Base-by-base conservation (phyloP, 1,140 invertebrate genomes). In the Cyrtorhinus lividipennis region DNA sequence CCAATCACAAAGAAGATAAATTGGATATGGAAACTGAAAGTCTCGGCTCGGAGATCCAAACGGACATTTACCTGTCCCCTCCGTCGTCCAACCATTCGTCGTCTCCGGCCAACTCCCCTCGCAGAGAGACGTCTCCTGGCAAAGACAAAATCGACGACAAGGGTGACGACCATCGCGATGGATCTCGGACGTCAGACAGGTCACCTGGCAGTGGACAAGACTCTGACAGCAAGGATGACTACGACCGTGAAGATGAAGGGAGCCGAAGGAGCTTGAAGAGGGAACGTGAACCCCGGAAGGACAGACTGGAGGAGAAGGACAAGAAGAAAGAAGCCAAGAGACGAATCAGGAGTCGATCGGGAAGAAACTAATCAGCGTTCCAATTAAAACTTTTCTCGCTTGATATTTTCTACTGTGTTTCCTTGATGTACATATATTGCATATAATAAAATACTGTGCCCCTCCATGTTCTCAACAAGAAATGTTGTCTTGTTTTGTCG, bases 21-120 rank as follows among this genome's bases (percentile, higher is more conserved):
- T 30, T 59, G 10, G 27, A 59, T 18, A 59, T 59, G 58, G 58
- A 59, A 27, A 30, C 58, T 2, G 58, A 59, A 30, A 30, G n/a
- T 22, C 38, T 59, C 58, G 38, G n/a, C 3, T 59, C 58, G 13
- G 58, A 59, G n/a, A 12, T 59, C 10, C 27, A 12, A 15, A 18
- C 25, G 13, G 58, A 59, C n/a, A 26, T 59, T n/a, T 59, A 59
- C 58, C 26, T 59, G 15, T 59, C 58, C 2, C 58, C 58, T 30
- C 58, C 58, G 2, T 59, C 58, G 25, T n/a, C 13, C 24, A 26
- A 30, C 26, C 26, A 26, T 5, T 59, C 58, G 8, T 59, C 58
- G 1, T 24, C 56, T 1, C 58, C 58, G 2, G n/a, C 58, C 1
- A 18, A 24, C 24, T 59, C 58, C n/a, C 58, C 58, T 26, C 24